A percentile compares a stretch with the other conserved stretches of the same genome.
Conservation (phyloP, 2,113 vertebrate species). For the Halcyon senegalensis region DNA sequence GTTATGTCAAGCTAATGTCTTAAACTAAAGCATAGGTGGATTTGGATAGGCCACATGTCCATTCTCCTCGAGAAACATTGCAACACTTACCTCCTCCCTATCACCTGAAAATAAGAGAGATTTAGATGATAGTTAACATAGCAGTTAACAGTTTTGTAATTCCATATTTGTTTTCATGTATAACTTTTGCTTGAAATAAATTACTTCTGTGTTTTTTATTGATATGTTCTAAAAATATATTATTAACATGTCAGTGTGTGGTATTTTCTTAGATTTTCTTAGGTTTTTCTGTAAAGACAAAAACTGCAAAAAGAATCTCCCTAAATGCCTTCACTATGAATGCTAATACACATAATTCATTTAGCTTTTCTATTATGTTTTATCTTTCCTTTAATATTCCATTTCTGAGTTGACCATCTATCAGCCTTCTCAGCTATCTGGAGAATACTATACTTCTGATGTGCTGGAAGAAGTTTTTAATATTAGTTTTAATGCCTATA, state of each 20-base stretch:
- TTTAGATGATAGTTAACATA: neutral
- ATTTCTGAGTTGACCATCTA: neutral
- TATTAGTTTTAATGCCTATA: neutral
- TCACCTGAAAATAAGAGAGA: neutral
- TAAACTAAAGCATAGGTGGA: too few relatives aligned
- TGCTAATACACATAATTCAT: neutral
- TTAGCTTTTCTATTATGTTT: neutral
- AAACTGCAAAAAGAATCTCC: neutral
- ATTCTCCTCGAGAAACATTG: too few relatives aligned
- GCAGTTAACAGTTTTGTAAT: neutral
- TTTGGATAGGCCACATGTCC: too few relatives aligned
- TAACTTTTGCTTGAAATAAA: neutral
- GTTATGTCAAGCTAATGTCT: too few relatives aligned
- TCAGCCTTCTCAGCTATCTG: neutral
- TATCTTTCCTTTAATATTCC: neutral
- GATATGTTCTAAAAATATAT: neutral
- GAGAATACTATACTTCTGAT: neutral
- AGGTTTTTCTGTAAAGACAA: neutral
- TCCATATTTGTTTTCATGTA: neutral
- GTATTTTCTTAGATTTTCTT: neutral
- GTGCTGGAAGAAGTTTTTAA: neutral
- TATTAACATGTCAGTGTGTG: neutral
- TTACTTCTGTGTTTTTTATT: neutral
- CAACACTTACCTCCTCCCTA: neutral
- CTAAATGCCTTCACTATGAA: neutral